Evolutionary conservation across 2,888 invertebrate species (phyloP).

Genomic region (Lottia scabra): DNA sequence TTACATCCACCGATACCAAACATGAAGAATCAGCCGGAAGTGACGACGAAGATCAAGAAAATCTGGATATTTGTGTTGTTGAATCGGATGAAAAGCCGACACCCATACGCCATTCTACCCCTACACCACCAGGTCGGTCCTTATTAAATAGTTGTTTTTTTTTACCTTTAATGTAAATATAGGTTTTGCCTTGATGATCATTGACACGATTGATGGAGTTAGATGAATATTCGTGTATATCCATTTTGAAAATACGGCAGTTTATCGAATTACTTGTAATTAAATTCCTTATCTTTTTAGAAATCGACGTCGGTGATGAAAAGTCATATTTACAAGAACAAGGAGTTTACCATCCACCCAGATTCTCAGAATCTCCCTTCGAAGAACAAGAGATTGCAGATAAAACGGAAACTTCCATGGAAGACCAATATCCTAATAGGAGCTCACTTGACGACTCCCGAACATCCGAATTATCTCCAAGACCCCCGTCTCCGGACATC

Average conservation of each 20-base stretch:
- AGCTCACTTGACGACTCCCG: not conserved
- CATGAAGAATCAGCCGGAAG: constrained; percentile 27
- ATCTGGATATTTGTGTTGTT: constrained; percentile 36
- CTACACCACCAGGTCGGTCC: not conserved
- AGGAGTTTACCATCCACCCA: not conserved
- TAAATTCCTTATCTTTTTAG: not conserved
- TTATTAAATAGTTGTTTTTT: too few relatives aligned
- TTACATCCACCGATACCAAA: constrained; percentile 19
- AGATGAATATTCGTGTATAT: too few relatives aligned
- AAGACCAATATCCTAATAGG: not conserved
- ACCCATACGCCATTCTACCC: not conserved
- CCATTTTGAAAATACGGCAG: too few relatives aligned
- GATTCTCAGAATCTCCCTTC: not conserved
- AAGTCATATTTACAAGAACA: not conserved
- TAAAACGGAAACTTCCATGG: not conserved
- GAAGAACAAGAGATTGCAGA: not conserved
- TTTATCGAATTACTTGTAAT: too few relatives aligned
- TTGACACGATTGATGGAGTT: too few relatives aligned
- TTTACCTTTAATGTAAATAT: too few relatives aligned
- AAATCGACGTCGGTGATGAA: not conserved
- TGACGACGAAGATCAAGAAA: constrained; percentile 36
- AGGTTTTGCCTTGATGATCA: too few relatives aligned
- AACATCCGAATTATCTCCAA: not conserved
- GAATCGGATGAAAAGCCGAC: constrained; percentile 26
- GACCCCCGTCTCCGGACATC: not conserved